A percentile compares a stretch with the other conserved stretches of the same genome.
phyloP scores from a whole-genome alignment of 2,888 invertebrate genomes.

The Toxonevra muliebris region DNA sequence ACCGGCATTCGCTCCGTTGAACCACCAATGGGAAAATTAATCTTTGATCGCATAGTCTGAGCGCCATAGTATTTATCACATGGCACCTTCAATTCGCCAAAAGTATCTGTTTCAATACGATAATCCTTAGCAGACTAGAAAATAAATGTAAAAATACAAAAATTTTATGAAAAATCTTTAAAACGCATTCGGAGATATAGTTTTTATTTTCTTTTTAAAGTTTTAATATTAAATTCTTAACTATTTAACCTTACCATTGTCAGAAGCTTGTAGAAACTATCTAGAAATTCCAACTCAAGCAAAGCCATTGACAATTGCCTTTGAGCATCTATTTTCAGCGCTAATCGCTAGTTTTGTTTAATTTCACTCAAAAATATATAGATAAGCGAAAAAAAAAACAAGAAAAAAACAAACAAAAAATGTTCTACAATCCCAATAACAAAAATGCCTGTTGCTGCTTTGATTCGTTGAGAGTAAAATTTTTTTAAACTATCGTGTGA shows the following conservation, averaged over 20 bases:
- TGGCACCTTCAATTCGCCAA: conserved; percentile 95
- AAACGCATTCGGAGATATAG: background rate
- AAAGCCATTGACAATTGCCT: too few species aligned
- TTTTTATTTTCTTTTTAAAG: background rate
- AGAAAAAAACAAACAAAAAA: too few species aligned
- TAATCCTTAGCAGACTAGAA: conserved; percentile 54
- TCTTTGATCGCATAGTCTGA: conserved; percentile 93
- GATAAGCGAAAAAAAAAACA: too few species aligned
- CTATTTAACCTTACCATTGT: background rate
- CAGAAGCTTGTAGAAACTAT: background rate
- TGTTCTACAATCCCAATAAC: too few species aligned
- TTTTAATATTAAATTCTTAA: background rate
- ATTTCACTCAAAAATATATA: too few species aligned
- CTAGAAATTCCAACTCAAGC: conserved; percentile 4
- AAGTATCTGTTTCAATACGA: conserved; percentile 83
- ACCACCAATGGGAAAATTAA: conserved; percentile 98
- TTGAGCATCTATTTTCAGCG: too few species aligned
- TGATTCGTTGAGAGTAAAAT: too few species aligned
- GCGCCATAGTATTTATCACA: conserved; percentile 94
- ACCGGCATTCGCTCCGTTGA: conserved; percentile 95
- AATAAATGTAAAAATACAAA: conserved; percentile 2
- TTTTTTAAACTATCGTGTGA: too few species aligned
- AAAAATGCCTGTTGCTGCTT: too few species aligned
- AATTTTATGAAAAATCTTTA: conserved; percentile 13
- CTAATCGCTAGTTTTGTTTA: too few species aligned